Evolutionary conservation across 2,888 invertebrate genomes (phyloP), one percentile per base, ranked within the genome.

Genomic region (Nephrocerus scutellatus): DNA sequence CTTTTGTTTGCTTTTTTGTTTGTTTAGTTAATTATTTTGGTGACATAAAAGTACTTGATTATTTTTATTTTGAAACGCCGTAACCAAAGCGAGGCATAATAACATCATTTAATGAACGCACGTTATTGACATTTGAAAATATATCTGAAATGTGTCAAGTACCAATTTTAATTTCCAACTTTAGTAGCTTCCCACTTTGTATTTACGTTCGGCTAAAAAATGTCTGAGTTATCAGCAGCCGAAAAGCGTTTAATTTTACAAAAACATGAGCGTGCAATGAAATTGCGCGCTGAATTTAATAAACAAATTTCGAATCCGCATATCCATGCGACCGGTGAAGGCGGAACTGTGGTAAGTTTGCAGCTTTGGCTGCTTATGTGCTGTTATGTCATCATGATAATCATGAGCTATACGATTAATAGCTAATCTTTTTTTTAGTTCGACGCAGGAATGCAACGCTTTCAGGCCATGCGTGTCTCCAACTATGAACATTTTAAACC

Each of bases 381-480:
- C 43, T 59, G 58, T 66, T 66, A 66, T 66, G 67, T 66, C 66
- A 66, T 64, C 58, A 56, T n/a, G n/a, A n/a, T n/a, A n/a, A n/a
- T n/a, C 28, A 8, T 26, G 8, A 31, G 19, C 35, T 24, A 30
- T 16, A 16, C 5, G 22, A 32, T 21, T 12, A 15, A 26, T 29
- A 31, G 15, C 36, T 16, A 36, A 32, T 30, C 56, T 53, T 52
- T 48, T 38, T 76, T 77, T 49, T 68, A 91, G 91, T 84, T 89
- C 62, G 91, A 91, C 66, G 70, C 80, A n/a, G 83, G 80, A 8
- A 49, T 88, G 4, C 80, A 84, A 54, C 76, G 85, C 36, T 87
- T 76, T 59, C 71, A 78, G 59, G 75, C 88, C 0, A 76, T 87
- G 79, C 77, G 77, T 62, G 75, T 75, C 0, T 75, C 74, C 6